Percentiles rank a stretch among this genome's conserved stretches.
These are phyloP conservation scores for Sorex fumeus DNA, from an alignment of 2,113 vertebrate species.

Conservation along the genomic window DNA sequence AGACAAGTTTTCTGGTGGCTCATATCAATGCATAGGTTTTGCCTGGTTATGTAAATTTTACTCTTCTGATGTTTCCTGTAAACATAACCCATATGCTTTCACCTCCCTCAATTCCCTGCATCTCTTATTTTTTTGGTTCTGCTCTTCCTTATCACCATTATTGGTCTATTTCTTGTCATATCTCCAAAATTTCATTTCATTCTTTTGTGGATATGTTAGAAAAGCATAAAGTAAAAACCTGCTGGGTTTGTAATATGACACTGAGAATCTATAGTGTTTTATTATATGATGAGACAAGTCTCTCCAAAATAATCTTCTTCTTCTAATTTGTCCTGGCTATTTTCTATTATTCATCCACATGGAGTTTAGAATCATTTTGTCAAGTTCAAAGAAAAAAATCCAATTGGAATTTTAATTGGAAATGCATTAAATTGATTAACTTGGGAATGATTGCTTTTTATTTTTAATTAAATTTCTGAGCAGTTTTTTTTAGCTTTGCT, in stretches of 20 bases:
- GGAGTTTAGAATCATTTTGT: constrained; percentile 81
- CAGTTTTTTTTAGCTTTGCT: constrained; percentile 76
- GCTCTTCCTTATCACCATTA: not conserved
- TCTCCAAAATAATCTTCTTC: constrained; percentile 55
- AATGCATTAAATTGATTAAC: constrained; percentile 85
- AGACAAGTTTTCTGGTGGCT: not conserved
- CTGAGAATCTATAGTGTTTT: constrained; percentile 73
- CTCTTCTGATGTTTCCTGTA: not conserved
- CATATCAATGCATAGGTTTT: not conserved
- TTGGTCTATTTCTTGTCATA: constrained; percentile 33
- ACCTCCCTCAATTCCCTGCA: not conserved
- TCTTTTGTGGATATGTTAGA: constrained; percentile 56
- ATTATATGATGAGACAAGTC: constrained; percentile 59
- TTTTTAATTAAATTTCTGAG: constrained; percentile 83
- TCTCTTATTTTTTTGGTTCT: not conserved
- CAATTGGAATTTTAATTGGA: constrained; percentile 86
- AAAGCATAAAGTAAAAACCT: not conserved
- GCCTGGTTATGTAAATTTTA: not conserved
- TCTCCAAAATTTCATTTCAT: constrained; percentile 33
- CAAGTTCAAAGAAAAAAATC: constrained; percentile 82
- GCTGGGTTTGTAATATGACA: constrained; percentile 47
- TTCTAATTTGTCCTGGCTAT: constrained; percentile 78
- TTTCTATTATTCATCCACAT: constrained; percentile 77
- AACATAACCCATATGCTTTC: not conserved
- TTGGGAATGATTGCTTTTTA: constrained; percentile 83